phyloP scores from a whole-genome alignment of 2,113 vertebrate genomes.

The Pagrus major region DNA sequence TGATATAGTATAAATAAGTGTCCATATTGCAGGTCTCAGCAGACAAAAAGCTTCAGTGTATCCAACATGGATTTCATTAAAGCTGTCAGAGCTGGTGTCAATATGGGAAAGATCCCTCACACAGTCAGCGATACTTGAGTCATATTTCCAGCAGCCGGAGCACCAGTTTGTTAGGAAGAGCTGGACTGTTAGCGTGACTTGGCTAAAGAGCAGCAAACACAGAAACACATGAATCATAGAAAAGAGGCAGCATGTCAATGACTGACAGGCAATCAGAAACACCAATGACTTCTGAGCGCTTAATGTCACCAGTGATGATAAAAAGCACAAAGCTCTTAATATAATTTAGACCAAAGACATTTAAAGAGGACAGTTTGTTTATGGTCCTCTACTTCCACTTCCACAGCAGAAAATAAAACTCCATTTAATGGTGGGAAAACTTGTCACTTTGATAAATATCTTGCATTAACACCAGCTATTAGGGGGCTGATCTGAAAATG shows the following conservation, averaged over 20 bases:
- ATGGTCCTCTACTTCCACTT: fast-evolving
- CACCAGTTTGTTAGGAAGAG: neutral
- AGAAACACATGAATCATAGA: neutral
- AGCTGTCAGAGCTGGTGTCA: neutral
- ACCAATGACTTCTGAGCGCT: neutral
- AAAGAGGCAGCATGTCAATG: neutral
- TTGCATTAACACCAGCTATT: slow-evolving; percentile 1
- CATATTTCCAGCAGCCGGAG: neutral
- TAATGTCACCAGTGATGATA: neutral
- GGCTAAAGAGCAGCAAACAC: neutral
- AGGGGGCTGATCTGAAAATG: slow-evolving; percentile 25
- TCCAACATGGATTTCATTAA: neutral
- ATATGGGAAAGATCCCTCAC: neutral
- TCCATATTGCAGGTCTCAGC: neutral
- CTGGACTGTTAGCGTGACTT: neutral
- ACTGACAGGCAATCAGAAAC: neutral
- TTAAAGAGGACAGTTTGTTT: neutral
- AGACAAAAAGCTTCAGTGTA: too few relatives aligned
- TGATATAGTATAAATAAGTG: neutral
- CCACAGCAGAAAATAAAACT: slow-evolving; percentile 1
- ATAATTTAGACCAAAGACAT: neutral
- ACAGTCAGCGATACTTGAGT: neutral
- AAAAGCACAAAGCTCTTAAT: neutral
- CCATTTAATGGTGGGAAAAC: neutral
- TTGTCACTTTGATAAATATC: slow-evolving; percentile 49